Evolutionary conservation across 2,113 vertebrate species (phyloP), one percentile per base, ranked within the genome.

Genomic region (Dasypus novemcinctus): DNA sequence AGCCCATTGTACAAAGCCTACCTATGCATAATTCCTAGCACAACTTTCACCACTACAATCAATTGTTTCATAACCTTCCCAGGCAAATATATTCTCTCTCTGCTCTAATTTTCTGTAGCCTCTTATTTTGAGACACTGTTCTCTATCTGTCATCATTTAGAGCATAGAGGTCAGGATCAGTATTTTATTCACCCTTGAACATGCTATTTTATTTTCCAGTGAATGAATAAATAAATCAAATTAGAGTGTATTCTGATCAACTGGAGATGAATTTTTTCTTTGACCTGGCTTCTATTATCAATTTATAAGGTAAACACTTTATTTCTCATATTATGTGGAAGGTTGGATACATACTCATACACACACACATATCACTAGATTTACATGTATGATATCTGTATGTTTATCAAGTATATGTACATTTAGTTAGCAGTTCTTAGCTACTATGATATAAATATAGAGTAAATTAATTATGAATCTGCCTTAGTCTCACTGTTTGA

Each of bases 341-440:
- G 31, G 27, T 79, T 95, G 52, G 68, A 57, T 31, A 82, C 25
- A 76, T n/a, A 33, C n/a, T n/a, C 15, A 69, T 63, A 84, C 25
- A 52, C 5, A 74, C 46, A 3, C 6, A 63, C 43, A 69, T 63
- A 85, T 20, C 31, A 54, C 46, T 92, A 72, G 79, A 91, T 84
- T 54, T 87, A 88, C 64, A 91, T 71, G 57, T 52, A 87, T 81
- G n/a, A 54, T 76, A 93, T 52, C 96, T 91, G 64, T 91, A 59
- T 97, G 89, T 95, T 91, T 95, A 93, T 96, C 93, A 92, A 97
- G 91, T 96, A 94, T 97, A 92, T 93, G 91, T 97, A 95, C 82
- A 96, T 97, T 91, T 89, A 94, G 78, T 96, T 97, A 96, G 36
- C n/a, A 96, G 93, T 83, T 81, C 87, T 41, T 78, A 97, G 78